Percentiles rank a stretch among this genome's conserved stretches.
Evolutionary conservation across 2,797 vertebrate genomes (phyloP).

Genomic region (Sebastes aleutianus): DNA sequence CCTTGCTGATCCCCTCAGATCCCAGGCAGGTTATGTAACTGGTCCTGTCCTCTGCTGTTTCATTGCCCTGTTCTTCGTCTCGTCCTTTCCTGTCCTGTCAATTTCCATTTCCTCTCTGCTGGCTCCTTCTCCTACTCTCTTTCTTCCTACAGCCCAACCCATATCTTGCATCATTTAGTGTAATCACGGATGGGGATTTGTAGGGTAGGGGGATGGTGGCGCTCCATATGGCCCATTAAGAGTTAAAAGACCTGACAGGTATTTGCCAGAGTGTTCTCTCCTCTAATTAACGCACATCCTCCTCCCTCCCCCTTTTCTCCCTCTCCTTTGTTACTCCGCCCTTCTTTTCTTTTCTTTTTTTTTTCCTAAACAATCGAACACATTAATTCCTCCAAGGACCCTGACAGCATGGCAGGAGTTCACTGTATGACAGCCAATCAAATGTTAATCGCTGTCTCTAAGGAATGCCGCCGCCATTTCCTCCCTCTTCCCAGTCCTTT

Average conservation of each 20-base stretch:
- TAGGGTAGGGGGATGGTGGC: background rate
- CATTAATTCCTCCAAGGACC: slow-evolving; percentile 44
- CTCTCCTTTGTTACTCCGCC: slow-evolving; percentile 4
- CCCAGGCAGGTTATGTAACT: slow-evolving; percentile 28
- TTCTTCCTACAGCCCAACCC: background rate
- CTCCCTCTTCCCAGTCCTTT: slow-evolving; percentile 44
- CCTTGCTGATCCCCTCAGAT: background rate
- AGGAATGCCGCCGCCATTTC: slow-evolving; percentile 41
- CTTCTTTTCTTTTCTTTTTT: background rate
- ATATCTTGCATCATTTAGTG: slow-evolving; percentile 27
- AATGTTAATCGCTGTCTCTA: slow-evolving; percentile 65
- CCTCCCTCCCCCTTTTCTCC: background rate
- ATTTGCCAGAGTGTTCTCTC: slow-evolving; percentile 33
- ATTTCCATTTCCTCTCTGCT: background rate
- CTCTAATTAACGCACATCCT: slow-evolving; percentile 45
- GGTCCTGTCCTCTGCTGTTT: slow-evolving; percentile 32
- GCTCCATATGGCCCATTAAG: slow-evolving; percentile 11
- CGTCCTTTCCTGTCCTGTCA: background rate
- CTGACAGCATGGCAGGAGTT: slow-evolving; percentile 54
- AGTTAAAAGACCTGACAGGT: slow-evolving; percentile 50
- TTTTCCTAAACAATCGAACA: slow-evolving; percentile 44
- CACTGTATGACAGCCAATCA: slow-evolving; percentile 68
- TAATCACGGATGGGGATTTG: background rate
- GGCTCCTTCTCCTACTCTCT: background rate
- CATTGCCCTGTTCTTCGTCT: background rate